phyloP scores from a whole-genome alignment of 2,797 vertebrate genomes.

The Rhynchonycteris naso region DNA sequence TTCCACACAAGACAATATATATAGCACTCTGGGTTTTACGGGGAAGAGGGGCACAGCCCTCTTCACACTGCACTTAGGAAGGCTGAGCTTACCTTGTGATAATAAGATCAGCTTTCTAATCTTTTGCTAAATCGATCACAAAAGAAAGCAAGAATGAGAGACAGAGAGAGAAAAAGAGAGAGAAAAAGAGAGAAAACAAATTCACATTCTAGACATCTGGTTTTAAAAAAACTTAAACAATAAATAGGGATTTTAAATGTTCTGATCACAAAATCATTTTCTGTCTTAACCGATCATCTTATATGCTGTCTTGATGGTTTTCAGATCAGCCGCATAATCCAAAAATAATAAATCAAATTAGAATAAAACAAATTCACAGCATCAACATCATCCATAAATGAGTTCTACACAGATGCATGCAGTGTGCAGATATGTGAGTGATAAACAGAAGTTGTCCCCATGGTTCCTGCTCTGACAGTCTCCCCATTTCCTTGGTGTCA shows the following conservation, averaged over 20 bases:
- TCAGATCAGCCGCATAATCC: slow-evolving; percentile 82
- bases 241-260: slow-evolving; percentile 84
- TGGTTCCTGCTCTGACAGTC: slow-evolving; percentile 56
- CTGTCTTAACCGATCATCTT: slow-evolving; percentile 82
- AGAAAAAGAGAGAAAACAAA: slow-evolving; percentile 85
- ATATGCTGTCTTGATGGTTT: slow-evolving; percentile 81
- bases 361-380: slow-evolving; percentile 83
- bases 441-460: slow-evolving; percentile 74
- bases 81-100: slow-evolving; percentile 91
- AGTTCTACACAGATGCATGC: slow-evolving; percentile 84
- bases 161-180: slow-evolving; percentile 79
- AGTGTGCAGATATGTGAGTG: slow-evolving; percentile 75
- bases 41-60: slow-evolving; percentile 78
- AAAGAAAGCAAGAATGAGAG: slow-evolving; percentile 86
- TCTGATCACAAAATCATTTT: slow-evolving; percentile 83
- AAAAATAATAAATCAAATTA: slow-evolving; percentile 84
- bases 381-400: slow-evolving; percentile 81
- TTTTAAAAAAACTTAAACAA: slow-evolving; percentile 81
- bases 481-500: slow-evolving; percentile 72
- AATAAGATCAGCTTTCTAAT: slow-evolving; percentile 92
- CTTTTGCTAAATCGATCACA: slow-evolving; percentile 91
- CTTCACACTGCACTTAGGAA: slow-evolving; percentile 87
- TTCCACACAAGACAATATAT: slow-evolving; percentile 83
- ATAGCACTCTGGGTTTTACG: slow-evolving; percentile 76
- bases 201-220: slow-evolving; percentile 90